Evolutionary conservation across 2,888 invertebrate species (phyloP).

Genomic region (Loripinus fragilis): DNA sequence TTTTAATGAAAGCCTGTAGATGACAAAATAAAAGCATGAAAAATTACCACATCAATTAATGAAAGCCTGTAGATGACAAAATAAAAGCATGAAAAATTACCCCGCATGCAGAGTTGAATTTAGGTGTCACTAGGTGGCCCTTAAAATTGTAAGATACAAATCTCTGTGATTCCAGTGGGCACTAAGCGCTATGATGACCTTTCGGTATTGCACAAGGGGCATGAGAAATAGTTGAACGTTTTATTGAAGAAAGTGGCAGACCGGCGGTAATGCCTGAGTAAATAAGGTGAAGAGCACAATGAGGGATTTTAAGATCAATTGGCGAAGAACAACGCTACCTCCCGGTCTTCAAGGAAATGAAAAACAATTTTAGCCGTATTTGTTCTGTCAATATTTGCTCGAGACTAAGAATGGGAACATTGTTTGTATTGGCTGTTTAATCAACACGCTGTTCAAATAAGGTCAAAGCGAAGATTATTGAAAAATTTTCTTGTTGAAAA

Average conservation of each 20-base stretch:
- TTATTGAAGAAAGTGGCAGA: neutral
- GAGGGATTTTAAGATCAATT: slow-evolving; percentile 61
- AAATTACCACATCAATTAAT: too few species aligned
- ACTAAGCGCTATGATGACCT: too few species aligned
- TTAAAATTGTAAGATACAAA: too few species aligned
- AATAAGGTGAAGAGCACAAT: neutral
- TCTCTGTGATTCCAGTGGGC: too few species aligned
- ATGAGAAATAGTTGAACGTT: too few species aligned
- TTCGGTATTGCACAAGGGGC: too few species aligned
- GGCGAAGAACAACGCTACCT: slow-evolving; percentile 58
- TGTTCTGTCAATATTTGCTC: slow-evolving; percentile 57
- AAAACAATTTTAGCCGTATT: slow-evolving; percentile 61
- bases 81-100: too few species aligned
- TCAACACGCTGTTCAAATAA: slow-evolving; percentile 54
- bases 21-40: too few species aligned
- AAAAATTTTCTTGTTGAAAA: slow-evolving; percentile 56
- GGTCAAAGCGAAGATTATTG: slow-evolving; percentile 55
- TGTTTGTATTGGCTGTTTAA: slow-evolving; percentile 60
- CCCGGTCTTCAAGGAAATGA: slow-evolving; percentile 48
- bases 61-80: too few species aligned
- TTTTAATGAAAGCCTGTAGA: too few species aligned
- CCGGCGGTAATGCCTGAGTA: neutral
- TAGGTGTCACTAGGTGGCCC: too few species aligned
- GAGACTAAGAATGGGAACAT: slow-evolving; percentile 55
- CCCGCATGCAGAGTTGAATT: too few species aligned